Evolutionary conservation across 2,797 vertebrate genomes (phyloP).

Genomic region (Argentina silus): DNA sequence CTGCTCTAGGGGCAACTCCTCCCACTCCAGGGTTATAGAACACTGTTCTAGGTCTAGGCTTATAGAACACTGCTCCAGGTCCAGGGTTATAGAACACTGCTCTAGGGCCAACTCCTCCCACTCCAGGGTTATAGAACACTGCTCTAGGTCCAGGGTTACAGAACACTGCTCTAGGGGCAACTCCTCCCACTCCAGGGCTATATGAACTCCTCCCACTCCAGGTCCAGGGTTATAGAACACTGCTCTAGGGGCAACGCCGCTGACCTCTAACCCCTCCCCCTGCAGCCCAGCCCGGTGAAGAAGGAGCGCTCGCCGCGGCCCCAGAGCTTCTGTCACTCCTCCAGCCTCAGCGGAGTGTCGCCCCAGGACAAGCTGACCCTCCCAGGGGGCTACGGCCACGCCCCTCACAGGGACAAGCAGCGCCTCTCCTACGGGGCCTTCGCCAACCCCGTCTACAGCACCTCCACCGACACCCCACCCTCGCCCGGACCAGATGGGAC

Average conservation of each 20-base stretch:
- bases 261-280: neutral
- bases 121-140: too few relatives aligned
- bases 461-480: conserved; percentile 80
- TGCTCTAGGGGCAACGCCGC: neutral
- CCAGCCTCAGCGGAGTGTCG: conserved; percentile 74
- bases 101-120: too few relatives aligned
- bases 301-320: conserved; percentile 89
- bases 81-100: too few relatives aligned
- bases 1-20: too few relatives aligned
- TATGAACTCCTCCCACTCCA: too few relatives aligned
- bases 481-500: conserved; percentile 83
- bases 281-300: conserved; percentile 87
- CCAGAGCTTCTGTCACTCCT: conserved; percentile 90
- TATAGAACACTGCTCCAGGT: too few relatives aligned
- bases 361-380: conserved; percentile 87
- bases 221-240: too few relatives aligned
- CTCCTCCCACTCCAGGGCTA: too few relatives aligned
- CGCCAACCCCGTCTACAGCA: conserved; percentile 84
- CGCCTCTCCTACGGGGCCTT: conserved; percentile 87
- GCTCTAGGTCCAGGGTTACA: too few relatives aligned
- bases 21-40: too few relatives aligned
- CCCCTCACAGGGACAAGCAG: conserved; percentile 85
- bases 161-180: too few relatives aligned
- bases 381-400: conserved; percentile 78
- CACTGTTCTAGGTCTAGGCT: too few relatives aligned